Percentiles rank a stretch among this genome's conserved stretches.
Conservation (phyloP, 37 sponge, comb jelly and placozoan species). For the Cladorhizidae sp. region DNA sequence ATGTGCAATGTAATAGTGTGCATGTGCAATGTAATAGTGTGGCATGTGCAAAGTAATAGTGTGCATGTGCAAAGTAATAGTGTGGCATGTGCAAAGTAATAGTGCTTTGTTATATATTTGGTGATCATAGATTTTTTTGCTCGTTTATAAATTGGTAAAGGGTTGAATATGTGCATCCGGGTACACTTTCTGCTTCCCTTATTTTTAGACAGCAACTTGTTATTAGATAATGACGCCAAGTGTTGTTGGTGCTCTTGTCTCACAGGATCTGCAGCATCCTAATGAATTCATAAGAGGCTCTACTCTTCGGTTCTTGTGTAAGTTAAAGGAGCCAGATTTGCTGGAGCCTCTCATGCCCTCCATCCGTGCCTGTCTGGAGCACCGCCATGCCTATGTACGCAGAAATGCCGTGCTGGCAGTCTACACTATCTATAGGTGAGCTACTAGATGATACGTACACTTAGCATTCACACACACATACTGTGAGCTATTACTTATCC, state of each 20-base stretch:
- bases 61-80: no score
- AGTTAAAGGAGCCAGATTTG: conserved; percentile 96
- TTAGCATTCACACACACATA: no score
- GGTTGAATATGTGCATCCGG: background rate
- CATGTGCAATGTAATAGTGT: no score
- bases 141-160: no score
- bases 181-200: background rate
- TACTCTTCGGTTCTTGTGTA: conserved; percentile 97
- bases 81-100: no score
- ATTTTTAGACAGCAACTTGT: no score
- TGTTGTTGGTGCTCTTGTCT: background rate
- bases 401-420: conserved; percentile 99
- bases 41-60: no score
- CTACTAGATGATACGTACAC: no score
- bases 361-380: conserved; percentile 94
- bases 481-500: no score
- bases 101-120: no score
- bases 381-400: conserved; percentile 96
- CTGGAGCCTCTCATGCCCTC: conserved; percentile 99
- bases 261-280: conserved; percentile 96
- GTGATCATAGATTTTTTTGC: no score
- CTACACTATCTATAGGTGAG: conserved; percentile 97
- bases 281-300: conserved; percentile 98
- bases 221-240: background rate
- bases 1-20: no score